Evolutionary conservation across 2,888 invertebrate species (phyloP).

Genomic region (Fissipunctia ypsillon): DNA sequence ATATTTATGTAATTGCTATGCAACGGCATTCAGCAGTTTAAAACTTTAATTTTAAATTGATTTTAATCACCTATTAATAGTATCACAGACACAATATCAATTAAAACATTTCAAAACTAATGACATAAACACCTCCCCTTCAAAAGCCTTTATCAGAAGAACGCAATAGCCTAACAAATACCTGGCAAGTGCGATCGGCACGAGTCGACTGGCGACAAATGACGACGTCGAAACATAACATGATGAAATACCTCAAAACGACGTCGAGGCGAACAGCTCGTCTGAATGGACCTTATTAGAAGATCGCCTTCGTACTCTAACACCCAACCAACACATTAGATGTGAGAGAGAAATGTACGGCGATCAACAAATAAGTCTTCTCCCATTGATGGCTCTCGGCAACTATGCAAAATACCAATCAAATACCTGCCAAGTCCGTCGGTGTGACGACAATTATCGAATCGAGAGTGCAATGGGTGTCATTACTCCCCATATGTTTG

Average conservation of each 20-base stretch:
- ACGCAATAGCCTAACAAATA: conserved; percentile 85
- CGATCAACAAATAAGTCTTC: conserved; percentile 75
- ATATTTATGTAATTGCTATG: conserved; percentile 71
- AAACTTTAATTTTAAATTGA: conserved; percentile 40
- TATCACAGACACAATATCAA: conserved; percentile 57
- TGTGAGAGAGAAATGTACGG: conserved; percentile 57
- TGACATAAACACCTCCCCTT: conserved; percentile 47
- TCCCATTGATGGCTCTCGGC: conserved; percentile 73
- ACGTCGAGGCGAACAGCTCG: conserved; percentile 80
- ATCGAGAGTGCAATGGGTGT: conserved; percentile 86
- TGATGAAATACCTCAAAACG: conserved; percentile 86
- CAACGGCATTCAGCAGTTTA: conserved; percentile 60
- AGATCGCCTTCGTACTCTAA: conserved; percentile 70
- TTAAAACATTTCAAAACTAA: conserved; percentile 45
- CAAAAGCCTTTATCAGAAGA: conserved; percentile 54
- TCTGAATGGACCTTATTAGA: conserved; percentile 72
- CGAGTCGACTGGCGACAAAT: conserved; percentile 74
- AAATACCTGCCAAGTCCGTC: conserved; percentile 90
- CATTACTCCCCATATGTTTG: conserved; percentile 86
- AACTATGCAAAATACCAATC: conserved; percentile 89
- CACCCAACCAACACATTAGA: conserved; percentile 58
- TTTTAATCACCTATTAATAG: conserved; percentile 53
- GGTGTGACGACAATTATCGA: conserved; percentile 89
- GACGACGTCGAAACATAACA: conserved; percentile 81
- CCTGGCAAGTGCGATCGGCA: conserved; percentile 82